These are phyloP conservation scores for Phlogophora meticulosa DNA, from an alignment of 2,888 invertebrate genomes.

Conservation along the genomic window DNA sequence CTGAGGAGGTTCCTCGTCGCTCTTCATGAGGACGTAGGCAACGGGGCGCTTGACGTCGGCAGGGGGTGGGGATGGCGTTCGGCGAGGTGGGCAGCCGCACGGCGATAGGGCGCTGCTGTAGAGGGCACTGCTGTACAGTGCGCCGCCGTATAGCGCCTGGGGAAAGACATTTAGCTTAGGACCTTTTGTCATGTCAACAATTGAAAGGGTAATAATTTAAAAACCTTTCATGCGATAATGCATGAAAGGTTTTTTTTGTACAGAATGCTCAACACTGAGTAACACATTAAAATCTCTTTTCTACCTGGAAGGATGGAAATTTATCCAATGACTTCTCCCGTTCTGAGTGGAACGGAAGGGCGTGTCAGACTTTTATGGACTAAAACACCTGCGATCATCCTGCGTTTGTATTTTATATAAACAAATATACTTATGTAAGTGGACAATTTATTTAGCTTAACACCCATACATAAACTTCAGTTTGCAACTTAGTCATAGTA, in stretches of 20 bases:
- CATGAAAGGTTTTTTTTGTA: not conserved
- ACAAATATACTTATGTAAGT: too few species aligned
- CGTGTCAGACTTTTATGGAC: too few species aligned
- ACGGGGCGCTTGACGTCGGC: constrained; percentile 90
- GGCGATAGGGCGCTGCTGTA: constrained; percentile 87
- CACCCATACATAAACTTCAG: too few species aligned
- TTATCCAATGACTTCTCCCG: too few species aligned
- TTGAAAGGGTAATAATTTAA: too few species aligned
- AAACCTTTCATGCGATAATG: too few species aligned
- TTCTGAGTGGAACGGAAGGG: too few species aligned
- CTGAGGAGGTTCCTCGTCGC: constrained; percentile 90
- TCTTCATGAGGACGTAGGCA: constrained; percentile 93
- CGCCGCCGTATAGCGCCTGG: constrained; percentile 88
- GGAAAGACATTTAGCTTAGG: constrained; percentile 22
- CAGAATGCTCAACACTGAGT: not conserved
- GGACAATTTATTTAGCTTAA: too few species aligned
- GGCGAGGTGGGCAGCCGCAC: constrained; percentile 86
- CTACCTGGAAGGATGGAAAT: too few species aligned
- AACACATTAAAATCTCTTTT: not conserved
- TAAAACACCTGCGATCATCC: too few species aligned
- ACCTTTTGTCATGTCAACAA: not conserved
- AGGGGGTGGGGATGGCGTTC: constrained; percentile 84
- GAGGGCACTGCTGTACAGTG: constrained; percentile 87
- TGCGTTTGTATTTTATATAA: too few species aligned
- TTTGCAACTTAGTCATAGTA: too few species aligned